Percentiles rank a stretch among this genome's conserved stretches.
These are phyloP conservation scores for Ectropis grisescens DNA, from an alignment of 1,140 invertebrate species.

Conservation along the genomic window DNA sequence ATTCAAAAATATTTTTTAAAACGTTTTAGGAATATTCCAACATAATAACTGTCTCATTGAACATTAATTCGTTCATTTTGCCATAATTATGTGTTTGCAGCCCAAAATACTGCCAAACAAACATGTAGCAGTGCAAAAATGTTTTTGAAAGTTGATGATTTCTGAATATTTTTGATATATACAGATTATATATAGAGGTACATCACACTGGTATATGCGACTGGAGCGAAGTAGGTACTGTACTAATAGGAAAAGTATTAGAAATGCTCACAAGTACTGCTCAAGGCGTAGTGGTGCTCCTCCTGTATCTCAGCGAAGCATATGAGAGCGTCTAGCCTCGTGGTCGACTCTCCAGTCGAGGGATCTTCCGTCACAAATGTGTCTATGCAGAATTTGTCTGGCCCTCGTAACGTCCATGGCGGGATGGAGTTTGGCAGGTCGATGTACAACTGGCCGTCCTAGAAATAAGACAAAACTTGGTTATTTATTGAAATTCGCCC, in stretches of 20 bases:
- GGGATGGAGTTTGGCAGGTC: conserved; percentile 20
- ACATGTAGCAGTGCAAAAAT: no score
- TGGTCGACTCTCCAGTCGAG: conserved; percentile 8
- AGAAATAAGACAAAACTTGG: conserved; percentile 9
- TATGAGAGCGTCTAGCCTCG: conserved; percentile 31
- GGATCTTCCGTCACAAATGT: conserved; percentile 26
- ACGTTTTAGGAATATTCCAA: no score
- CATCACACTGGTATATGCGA: not conserved
- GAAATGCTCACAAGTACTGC: conserved; percentile 32
- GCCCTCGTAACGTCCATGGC: conserved; percentile 20
- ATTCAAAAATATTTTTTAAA: no score
- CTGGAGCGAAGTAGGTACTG: not conserved
- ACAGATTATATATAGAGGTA: not conserved
- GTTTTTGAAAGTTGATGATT: not conserved
- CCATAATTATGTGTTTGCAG: no score
- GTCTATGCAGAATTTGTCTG: conserved; percentile 44
- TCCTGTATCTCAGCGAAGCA: conserved; percentile 26
- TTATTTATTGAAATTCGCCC: not conserved
- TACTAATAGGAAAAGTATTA: not conserved
- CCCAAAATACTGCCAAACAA: no score
- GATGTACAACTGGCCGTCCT: conserved; percentile 43
- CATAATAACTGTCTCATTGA: no score
- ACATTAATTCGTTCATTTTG: no score
- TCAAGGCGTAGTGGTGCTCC: conserved; percentile 17
- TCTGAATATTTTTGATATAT: not conserved